Conservation (phyloP, 2,797 vertebrate species). For the Buceros bicornis region DNA sequence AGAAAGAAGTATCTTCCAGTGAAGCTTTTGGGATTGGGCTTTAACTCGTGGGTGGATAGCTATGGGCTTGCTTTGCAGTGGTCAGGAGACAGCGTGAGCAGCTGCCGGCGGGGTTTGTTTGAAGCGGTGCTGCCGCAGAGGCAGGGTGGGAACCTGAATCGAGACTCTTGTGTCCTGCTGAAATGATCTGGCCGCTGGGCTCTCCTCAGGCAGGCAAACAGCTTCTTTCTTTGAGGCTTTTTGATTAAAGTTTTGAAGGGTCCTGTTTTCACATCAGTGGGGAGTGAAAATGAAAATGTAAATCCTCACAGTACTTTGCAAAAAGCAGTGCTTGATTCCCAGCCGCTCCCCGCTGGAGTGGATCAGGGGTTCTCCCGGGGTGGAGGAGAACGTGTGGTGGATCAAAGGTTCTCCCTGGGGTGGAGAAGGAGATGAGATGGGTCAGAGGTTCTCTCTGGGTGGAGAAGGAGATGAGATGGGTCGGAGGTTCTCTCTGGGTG, state of each 20-base stretch:
- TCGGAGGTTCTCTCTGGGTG: neutral
- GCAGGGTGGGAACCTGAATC: fast-evolving
- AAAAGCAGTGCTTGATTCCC: neutral
- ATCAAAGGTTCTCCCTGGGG: neutral
- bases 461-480: too few species aligned
- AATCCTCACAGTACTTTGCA: neutral
- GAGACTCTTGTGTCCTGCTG: neutral
- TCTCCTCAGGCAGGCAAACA: neutral
- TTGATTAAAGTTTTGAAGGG: neutral
- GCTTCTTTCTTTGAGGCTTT: neutral
- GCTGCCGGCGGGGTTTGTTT: fast-evolving
- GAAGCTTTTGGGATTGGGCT: neutral
- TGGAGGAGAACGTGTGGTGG: too few species aligned
- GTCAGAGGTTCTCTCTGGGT: too few species aligned
- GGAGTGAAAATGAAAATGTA: neutral
- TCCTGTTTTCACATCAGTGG: neutral
- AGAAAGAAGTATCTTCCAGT: neutral
- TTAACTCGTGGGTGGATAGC: neutral
- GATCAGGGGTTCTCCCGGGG: neutral
- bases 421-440: too few species aligned
- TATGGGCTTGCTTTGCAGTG: neutral
- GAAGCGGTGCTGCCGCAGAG: neutral
- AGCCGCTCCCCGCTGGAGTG: fast-evolving
- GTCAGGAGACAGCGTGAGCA: fast-evolving
- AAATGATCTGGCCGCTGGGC: neutral